Conservation (phyloP, 2,888 invertebrate species). For the Coremacera marginata region DNA sequence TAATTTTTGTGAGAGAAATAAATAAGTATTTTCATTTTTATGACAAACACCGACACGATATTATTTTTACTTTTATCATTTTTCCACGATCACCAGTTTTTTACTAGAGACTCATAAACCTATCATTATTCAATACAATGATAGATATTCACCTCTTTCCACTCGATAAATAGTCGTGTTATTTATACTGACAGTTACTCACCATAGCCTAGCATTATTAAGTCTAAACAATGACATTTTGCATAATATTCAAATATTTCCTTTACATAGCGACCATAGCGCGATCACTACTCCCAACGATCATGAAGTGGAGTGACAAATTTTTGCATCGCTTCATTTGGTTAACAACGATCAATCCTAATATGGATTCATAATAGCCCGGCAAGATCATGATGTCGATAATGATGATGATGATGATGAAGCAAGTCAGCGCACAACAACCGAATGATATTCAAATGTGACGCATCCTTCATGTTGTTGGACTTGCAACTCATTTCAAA, state of each 20-base stretch:
- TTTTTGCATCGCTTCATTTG: constrained; percentile 28
- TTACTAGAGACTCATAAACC: no score
- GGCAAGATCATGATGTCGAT: not conserved
- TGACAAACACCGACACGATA: no score
- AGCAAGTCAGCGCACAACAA: not conserved
- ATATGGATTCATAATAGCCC: constrained; percentile 28
- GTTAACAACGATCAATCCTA: constrained; percentile 16
- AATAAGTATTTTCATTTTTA: no score
- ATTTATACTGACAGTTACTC: constrained; percentile 20
- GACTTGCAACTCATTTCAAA: constrained; percentile 22
- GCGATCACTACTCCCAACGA: not conserved
- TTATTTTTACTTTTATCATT: no score
- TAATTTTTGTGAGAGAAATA: no score
- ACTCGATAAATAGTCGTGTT: not conserved
- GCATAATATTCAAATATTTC: constrained; percentile 10
- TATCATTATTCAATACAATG: no score
- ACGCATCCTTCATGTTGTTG: constrained; percentile 32
- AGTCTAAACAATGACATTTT: constrained; percentile 17
- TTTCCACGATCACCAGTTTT: no score
- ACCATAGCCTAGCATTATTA: not conserved
- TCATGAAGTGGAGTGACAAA: constrained; percentile 29
- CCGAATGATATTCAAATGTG: constrained; percentile 32
- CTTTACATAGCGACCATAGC: not conserved
- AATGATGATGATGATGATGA: not conserved
- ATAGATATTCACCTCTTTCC: no score